These are phyloP conservation scores for Tiliqua scincoides DNA, from an alignment of 2,113 vertebrate genomes.

Conservation along the genomic window DNA sequence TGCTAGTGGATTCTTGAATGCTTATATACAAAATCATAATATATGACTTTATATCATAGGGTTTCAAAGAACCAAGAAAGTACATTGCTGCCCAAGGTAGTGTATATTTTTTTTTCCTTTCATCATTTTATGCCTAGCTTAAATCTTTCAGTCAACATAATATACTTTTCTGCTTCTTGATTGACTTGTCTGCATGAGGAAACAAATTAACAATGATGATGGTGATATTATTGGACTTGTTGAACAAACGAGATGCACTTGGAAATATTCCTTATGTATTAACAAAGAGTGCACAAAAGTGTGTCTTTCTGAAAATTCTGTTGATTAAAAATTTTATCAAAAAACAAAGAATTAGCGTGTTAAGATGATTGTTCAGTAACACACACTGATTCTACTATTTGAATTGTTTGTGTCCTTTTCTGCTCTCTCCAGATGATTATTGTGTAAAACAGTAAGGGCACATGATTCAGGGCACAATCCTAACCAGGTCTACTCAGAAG, in stretches of 20 bases:
- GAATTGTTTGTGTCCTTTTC: background rate
- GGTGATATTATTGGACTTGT: background rate
- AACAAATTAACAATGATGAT: background rate
- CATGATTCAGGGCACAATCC: background rate
- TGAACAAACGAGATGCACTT: background rate
- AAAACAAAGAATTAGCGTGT: too few relatives aligned
- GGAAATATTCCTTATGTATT: background rate
- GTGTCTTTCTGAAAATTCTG: too few relatives aligned
- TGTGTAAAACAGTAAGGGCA: background rate
- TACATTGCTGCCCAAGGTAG: conserved; percentile 98
- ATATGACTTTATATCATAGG: conserved; percentile 76
- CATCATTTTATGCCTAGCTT: background rate
- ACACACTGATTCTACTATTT: background rate
- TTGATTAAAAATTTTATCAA: too few relatives aligned
- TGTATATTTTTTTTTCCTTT: background rate
- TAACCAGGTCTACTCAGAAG: too few relatives aligned
- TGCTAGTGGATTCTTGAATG: background rate
- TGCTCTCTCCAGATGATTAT: background rate
- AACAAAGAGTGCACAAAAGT: background rate
- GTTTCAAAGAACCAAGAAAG: conserved; percentile 93
- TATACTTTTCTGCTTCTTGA: background rate
- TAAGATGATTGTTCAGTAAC: too few relatives aligned
- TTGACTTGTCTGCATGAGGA: background rate
- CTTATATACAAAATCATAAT: background rate
- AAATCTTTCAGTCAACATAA: background rate